Evolutionary conservation across 2,888 invertebrate species (phyloP), one percentile per base, ranked within the genome.

Genomic region (Hirtodrosophila duncani): DNA sequence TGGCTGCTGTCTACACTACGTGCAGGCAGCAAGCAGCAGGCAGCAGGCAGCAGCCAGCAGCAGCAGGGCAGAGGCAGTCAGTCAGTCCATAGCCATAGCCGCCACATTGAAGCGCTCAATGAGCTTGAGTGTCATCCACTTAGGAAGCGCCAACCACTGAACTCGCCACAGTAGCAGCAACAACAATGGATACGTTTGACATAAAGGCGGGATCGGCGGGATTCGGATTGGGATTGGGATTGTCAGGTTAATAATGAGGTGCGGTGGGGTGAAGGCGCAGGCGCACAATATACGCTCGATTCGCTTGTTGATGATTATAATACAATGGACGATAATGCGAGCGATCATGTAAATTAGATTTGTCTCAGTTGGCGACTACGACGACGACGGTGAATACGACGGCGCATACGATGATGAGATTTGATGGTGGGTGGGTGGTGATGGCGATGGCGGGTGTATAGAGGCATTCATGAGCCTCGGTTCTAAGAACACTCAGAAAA

Each of bases 341-440:
- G 79, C 63, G 79, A 81, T 80, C 81, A 81, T 77, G 80, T 79
- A 80, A 80, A 80, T 80, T 81, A 81, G 81, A 80, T 80, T 77
- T 79, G 77, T 75, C 75, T 74, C 75, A 70, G 74, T 74, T 74
- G 67, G 58, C 56, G 43, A 46, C 53, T 50, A 21, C 55, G 36
- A 21, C 38, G 43, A 24, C 30, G 49, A 6, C 29, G 31, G 17
- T 30, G 30, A 11, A n/a, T n/a, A n/a, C n/a, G 26, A 5, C 26
- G 11, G 26, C 26, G n/a, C n/a, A n/a, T n/a, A n/a, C n/a, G n/a
- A 24, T 24, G 20, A 4, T 9, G 29, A 29, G 13, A 16, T 29
- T 29, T 6, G 14, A 13, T 14, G 11, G 7, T 8, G 29, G n/a
- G n/a, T n/a, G n/a, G n/a, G n/a, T n/a, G n/a, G n/a, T n/a, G n/a